phyloP scores from a whole-genome alignment of 1,140 invertebrate genomes.

The Macrocentrus cingulum region DNA sequence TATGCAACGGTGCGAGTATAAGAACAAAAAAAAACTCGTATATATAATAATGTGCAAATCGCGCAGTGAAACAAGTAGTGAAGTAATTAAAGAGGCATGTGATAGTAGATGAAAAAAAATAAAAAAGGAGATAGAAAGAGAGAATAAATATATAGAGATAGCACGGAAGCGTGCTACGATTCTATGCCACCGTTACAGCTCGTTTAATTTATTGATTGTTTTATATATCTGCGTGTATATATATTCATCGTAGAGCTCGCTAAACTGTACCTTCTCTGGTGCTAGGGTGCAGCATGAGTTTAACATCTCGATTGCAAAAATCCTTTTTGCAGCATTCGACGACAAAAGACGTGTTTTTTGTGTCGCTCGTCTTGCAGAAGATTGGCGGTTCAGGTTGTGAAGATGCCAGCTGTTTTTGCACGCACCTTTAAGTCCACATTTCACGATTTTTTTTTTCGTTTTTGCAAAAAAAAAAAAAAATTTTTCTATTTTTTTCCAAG shows the following conservation, averaged over 20 bases:
- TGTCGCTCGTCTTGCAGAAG: conserved; percentile 58
- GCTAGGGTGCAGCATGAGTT: conserved; percentile 57
- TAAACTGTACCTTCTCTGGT: conserved; percentile 55
- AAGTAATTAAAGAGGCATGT: conserved; percentile 17
- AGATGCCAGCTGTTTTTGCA: conserved; percentile 53
- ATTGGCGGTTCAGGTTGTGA: conserved; percentile 56
- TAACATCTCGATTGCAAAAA: conserved; percentile 66
- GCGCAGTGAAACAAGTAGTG: conserved; percentile 9
- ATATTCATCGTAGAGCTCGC: conserved; percentile 26
- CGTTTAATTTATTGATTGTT: conserved; percentile 6
- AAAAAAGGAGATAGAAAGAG: conserved; percentile 16
- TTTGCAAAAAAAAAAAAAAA: conserved; percentile 1
- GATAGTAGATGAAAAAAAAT: conserved; percentile 26
- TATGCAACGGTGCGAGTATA: not conserved
- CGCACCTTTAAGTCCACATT: conserved; percentile 58
- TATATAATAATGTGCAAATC: conserved; percentile 2
- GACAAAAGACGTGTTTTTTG: conserved; percentile 62
- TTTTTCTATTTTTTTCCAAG: not conserved
- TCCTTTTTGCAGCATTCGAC: conserved; percentile 70
- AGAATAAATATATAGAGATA: conserved; percentile 24
- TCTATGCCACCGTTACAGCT: conserved; percentile 14
- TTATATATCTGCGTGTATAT: not conserved
- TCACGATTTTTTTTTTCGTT: no score
- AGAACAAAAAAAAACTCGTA: not conserved
- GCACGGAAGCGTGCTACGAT: conserved; percentile 11